Base-by-base conservation (phyloP, 2,888 invertebrate genomes). In the Gymnoscelis rufifasciata region DNA sequence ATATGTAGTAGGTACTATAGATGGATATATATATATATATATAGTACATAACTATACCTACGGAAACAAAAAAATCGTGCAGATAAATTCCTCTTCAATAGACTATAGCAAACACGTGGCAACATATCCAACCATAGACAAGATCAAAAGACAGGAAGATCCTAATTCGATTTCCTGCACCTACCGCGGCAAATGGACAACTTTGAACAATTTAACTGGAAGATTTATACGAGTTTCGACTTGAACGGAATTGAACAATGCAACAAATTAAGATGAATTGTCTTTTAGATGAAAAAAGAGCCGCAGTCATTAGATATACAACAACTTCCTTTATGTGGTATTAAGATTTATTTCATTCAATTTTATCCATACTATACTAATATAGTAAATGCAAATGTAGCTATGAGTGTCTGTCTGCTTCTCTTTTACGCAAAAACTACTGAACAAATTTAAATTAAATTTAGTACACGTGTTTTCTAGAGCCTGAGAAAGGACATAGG, bases 121-220 rank as follows among this genome's bases (percentile, higher is more conserved):
- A 15, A 14, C 14, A 40, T 28, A 40, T 37, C 14, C 15, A 10
- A 15, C 4, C 15, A 15, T 19, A 19, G 8, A 33, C 29, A 39
- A 46, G 54, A 57, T 57, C 57, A 57, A 57, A 57, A 47, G 43
- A 52, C 35, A 54, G 57, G 54, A 54, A 52, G 45, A 42, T 42
- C 46, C 51, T 54, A 51, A 57, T 57, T 49, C 43, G 37, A 57
- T 49, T 54, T 56, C 56, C 56, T 48, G 43, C 7, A 36, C 14
- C 45, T 44, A 45, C 42, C 38, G 42, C 41, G 26, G 35, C 42
- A 45, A 50, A 44, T 36, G 33, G 38, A 23, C 49, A 28, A 27
- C 41, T 33, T 41, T 23, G 38, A 45, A 33, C 28, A 10, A 44
- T 49, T 41, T 35, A 42, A 23, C 33, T 38, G 8, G 2, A 26